Evolutionary conservation across 2,797 vertebrate species (phyloP), one percentile per base, ranked within the genome.

Genomic region (Oreochromis mossambicus): DNA sequence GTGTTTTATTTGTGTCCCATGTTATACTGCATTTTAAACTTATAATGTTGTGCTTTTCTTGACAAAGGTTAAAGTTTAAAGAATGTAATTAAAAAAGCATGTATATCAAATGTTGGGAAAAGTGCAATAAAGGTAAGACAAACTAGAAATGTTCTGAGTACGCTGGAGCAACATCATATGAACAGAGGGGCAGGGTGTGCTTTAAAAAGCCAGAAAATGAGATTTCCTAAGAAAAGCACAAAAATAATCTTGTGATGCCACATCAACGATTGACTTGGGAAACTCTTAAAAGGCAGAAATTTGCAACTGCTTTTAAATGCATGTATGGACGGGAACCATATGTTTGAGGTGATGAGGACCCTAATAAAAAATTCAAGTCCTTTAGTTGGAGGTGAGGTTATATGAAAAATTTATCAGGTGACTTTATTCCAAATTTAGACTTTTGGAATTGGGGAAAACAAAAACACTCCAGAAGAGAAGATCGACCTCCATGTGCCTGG

Each of bases 301-400:
- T 86, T 83, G 76, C 86, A 84, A 26, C 84, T 88, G 19, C 51
- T 91, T 90, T 84, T 36, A 86, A 85, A 92, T 92, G 88, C 89
- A 91, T 84, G 86, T 84, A 87, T 87, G 87, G 78, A 90, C 80
- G 73, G 86, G 87, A 90, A 86, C 88, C 92, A 95, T 92, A 93
- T 94, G 92, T 91, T 84, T 83, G 85, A 90, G 84, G 61, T 87
- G 86, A 92, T 68, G 86, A 92, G 90, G 87, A 92, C 85, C 29
- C 66, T 87, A 80, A 93, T 94, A 26, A 93, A 94, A 95, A 83
- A 94, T 94, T 76, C 70, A 94, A 87, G 84, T 89, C 80, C 85
- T 90, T 91, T 86, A 89, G 86, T 89, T 91, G 80, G 87, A 91
- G 84, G 87, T 92, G 77, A 93, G 80, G 78, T 89, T 82, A 83